phyloP scores from a whole-genome alignment of 2,113 vertebrate species.

The Otocyon megalotis region DNA sequence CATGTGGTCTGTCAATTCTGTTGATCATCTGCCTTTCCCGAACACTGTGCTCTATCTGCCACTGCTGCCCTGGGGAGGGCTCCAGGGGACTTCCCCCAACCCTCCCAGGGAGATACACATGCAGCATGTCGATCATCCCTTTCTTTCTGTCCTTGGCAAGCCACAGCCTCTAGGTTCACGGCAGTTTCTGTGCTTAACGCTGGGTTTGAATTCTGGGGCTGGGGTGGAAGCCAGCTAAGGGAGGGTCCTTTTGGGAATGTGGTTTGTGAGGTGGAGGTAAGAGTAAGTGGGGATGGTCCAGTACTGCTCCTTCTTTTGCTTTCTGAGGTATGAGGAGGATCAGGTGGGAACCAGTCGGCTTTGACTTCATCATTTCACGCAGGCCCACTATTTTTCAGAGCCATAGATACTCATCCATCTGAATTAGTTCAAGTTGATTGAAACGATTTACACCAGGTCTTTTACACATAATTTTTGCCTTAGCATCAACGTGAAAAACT shows the following conservation, averaged over 20 bases:
- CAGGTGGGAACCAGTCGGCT: neutral
- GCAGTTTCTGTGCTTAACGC: neutral
- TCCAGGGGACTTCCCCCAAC: neutral
- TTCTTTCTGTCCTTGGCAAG: neutral
- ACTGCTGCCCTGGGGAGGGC: neutral
- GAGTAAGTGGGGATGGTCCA: neutral
- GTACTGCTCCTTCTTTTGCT: neutral
- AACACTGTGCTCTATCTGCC: neutral
- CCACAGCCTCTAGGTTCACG: neutral
- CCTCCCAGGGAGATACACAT: neutral
- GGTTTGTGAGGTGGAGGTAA: neutral
- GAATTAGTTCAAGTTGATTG: neutral
- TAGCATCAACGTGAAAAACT: neutral
- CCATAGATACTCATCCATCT: neutral
- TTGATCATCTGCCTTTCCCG: neutral
- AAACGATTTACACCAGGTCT: neutral
- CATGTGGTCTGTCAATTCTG: neutral
- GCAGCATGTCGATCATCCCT: neutral
- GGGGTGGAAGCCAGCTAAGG: neutral
- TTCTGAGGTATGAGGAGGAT: neutral
- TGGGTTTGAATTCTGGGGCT: neutral
- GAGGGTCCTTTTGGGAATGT: neutral
- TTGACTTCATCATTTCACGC: neutral
- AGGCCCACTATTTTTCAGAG: neutral
- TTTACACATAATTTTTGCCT: neutral